Conservation (phyloP, 2,888 invertebrate genomes). For the Cantharis rustica region DNA sequence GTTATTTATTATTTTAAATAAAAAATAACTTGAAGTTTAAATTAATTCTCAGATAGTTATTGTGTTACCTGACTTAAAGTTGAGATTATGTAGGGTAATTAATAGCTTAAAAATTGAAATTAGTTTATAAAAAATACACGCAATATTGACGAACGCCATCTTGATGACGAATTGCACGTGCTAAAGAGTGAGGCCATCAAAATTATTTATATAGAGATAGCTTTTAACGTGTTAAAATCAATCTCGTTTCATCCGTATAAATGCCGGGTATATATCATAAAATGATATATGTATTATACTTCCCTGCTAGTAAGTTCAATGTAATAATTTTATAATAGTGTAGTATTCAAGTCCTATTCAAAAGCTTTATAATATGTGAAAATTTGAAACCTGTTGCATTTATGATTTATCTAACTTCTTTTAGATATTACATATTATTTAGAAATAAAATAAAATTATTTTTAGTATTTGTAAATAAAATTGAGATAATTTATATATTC, state of each 20-base stretch:
- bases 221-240: not conserved
- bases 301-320: not conserved
- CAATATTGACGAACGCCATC: not conserved
- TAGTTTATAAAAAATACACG: not conserved
- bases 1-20: too few species aligned
- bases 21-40: too few species aligned
- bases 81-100: too few species aligned
- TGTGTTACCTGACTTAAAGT: too few species aligned
- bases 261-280: not conserved
- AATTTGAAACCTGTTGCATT: not conserved
- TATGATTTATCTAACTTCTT: not conserved
- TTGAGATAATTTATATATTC: not conserved
- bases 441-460: not conserved
- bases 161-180: not conserved
- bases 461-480: not conserved
- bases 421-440: not conserved
- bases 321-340: not conserved
- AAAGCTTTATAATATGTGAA: not conserved
- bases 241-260: not conserved
- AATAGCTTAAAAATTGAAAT: not conserved
- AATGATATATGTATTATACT: not conserved
- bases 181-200: not conserved
- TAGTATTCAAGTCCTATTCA: not conserved
- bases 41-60: too few species aligned
- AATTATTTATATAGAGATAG: not conserved